Evolutionary conservation across 2,888 invertebrate species (phyloP).

Genomic region (Dasypogon diadema): DNA sequence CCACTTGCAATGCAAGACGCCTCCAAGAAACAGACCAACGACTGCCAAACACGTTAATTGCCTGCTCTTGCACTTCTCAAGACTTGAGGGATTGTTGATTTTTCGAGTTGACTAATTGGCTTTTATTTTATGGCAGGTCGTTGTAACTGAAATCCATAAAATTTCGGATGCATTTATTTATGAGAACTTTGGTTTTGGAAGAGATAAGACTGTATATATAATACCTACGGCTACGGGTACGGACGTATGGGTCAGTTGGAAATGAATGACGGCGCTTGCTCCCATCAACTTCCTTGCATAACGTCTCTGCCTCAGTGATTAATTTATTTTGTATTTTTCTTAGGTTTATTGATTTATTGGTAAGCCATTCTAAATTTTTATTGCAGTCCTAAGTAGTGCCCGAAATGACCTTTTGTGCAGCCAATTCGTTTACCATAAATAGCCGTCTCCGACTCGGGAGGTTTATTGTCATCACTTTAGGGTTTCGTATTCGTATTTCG

Average conservation of each 20-base stretch:
- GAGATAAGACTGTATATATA: slow-evolving; percentile 49
- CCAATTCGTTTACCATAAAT: slow-evolving; percentile 44
- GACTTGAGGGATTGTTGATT: slow-evolving; percentile 53
- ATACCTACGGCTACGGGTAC: slow-evolving; percentile 35
- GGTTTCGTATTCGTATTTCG: too few relatives aligned
- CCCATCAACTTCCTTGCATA: slow-evolving; percentile 55
- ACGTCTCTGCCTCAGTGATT: slow-evolving; percentile 61
- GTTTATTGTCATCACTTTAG: slow-evolving; percentile 50
- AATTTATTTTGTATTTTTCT: slow-evolving; percentile 69
- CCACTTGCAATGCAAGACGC: slow-evolving; percentile 50
- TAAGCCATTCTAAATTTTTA: slow-evolving; percentile 57
- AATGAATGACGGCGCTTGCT: slow-evolving; percentile 54
- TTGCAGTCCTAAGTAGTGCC: slow-evolving; percentile 59
- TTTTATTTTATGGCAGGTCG: slow-evolving; percentile 59
- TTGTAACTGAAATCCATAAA: slow-evolving; percentile 57
- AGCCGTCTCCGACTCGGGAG: slow-evolving; percentile 43
- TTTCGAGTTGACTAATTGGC: slow-evolving; percentile 59
- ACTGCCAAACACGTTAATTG: slow-evolving; percentile 26
- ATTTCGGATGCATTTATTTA: slow-evolving; percentile 55
- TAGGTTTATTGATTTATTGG: slow-evolving; percentile 67
- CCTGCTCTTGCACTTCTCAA: slow-evolving; percentile 51
- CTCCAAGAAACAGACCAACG: slow-evolving; percentile 41
- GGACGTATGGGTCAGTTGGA: slow-evolving; percentile 23
- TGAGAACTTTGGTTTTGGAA: slow-evolving; percentile 49
- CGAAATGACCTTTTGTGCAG: slow-evolving; percentile 51